Conservation (phyloP, 2,113 vertebrate species). For the Myotis davidii region DNA sequence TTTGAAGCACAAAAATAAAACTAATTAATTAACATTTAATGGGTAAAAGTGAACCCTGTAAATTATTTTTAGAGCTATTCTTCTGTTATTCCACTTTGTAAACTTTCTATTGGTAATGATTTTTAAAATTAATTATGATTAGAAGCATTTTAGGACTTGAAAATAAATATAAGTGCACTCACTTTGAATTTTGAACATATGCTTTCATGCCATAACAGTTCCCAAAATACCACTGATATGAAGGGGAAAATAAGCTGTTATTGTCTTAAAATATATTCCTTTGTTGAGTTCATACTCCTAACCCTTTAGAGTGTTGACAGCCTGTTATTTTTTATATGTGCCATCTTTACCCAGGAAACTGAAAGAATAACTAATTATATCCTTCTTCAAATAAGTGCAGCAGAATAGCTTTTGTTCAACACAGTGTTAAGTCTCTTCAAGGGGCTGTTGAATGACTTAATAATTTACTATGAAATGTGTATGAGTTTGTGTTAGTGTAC, state of each 20-base stretch:
- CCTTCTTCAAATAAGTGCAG: constrained; percentile 83
- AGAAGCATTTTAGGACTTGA: constrained; percentile 1
- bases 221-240: constrained; percentile 67
- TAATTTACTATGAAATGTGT: constrained; percentile 58
- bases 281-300: constrained; percentile 80
- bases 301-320: constrained; percentile 83
- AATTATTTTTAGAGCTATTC: not conserved
- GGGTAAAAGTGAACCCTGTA: not conserved
- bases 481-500: not conserved
- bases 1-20: not conserved
- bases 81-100: not conserved
- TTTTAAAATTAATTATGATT: not conserved
- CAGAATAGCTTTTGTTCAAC: constrained; percentile 84
- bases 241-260: constrained; percentile 68
- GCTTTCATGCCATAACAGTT: constrained; percentile 59
- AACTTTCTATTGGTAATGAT: not conserved
- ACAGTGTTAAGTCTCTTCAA: constrained; percentile 80
- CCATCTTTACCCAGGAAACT: constrained; percentile 83
- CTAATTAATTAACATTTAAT: not conserved
- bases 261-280: constrained; percentile 80
- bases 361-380: constrained; percentile 91
- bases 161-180: constrained; percentile 45
- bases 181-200: constrained; percentile 58
- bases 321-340: constrained; percentile 86
- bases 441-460: constrained; percentile 79